Evolutionary conservation across 53 echinoderm and acorn worm species (phyloP).

Genomic region (Actinopyga echinites): DNA sequence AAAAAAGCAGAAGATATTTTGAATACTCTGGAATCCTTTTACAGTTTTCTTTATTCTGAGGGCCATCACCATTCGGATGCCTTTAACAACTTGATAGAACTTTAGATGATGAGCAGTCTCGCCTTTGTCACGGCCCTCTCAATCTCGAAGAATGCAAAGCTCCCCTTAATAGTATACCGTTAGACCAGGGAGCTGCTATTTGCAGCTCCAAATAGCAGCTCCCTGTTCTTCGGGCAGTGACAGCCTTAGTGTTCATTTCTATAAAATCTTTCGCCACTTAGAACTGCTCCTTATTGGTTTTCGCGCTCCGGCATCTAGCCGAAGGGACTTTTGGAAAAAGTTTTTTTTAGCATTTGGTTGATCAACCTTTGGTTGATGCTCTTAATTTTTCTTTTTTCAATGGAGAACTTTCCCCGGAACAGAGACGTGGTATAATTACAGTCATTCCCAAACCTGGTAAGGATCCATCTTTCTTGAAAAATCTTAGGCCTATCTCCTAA

Average conservation of each 20-base stretch:
- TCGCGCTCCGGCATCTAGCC: too few species aligned
- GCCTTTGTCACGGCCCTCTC: neutral
- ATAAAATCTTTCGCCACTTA: too few species aligned
- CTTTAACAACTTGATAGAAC: neutral
- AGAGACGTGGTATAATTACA: neutral
- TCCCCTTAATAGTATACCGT: neutral
- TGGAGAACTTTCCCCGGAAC: neutral
- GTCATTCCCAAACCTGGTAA: neutral
- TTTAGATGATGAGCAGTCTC: neutral
- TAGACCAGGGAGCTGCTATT: too few species aligned
- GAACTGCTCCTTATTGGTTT: too few species aligned
- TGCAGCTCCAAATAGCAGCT: too few species aligned
- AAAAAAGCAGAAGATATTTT: neutral
- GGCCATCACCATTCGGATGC: neutral
- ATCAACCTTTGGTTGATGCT: too few species aligned
- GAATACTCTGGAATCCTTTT: neutral
- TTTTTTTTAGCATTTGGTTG: too few species aligned
- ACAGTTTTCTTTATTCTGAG: neutral
- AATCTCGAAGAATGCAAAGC: neutral
- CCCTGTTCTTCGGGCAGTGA: conserved; percentile 3
- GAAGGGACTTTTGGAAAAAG: too few species aligned
- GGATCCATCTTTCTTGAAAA: neutral
- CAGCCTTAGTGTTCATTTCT: neutral
- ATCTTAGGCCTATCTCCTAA: neutral
- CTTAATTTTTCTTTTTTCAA: neutral